phyloP scores from a whole-genome alignment of 1,140 invertebrate species.

The Ips typographus region DNA sequence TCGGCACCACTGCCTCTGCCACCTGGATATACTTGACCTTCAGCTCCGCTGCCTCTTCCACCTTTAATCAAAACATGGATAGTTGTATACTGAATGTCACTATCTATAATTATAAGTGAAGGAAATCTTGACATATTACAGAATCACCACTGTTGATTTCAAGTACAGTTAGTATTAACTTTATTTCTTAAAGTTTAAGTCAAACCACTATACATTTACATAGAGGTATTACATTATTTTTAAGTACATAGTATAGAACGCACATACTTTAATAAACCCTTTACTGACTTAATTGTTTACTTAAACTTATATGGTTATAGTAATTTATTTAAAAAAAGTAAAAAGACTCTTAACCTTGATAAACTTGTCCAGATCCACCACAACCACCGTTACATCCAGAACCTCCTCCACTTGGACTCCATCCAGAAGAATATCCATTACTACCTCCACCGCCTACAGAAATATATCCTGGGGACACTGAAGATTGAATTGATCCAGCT shows the following conservation, averaged over 20 bases:
- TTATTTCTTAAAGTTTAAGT: too few species aligned
- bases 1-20: constrained; percentile 15
- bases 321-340: background rate
- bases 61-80: constrained; percentile 3
- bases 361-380: constrained; percentile 24
- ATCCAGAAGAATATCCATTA: constrained; percentile 13
- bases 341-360: constrained; percentile 10
- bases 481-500: constrained; percentile 38
- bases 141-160: background rate
- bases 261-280: too few species aligned
- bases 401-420: constrained; percentile 6
- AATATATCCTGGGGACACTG: constrained; percentile 40
- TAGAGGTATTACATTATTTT: too few species aligned
- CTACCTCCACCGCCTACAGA: constrained; percentile 16
- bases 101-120: too few species aligned
- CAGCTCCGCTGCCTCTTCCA: constrained; percentile 21
- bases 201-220: too few species aligned
- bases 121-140: background rate
- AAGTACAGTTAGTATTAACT: too few species aligned
- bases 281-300: too few species aligned
- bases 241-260: too few species aligned
- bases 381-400: constrained; percentile 24
- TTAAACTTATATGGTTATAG: background rate
- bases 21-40: constrained; percentile 22
- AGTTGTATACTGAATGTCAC: background rate